Evolutionary conservation across 2,113 vertebrate genomes (phyloP).

Genomic region (Catagonus wagneri): DNA sequence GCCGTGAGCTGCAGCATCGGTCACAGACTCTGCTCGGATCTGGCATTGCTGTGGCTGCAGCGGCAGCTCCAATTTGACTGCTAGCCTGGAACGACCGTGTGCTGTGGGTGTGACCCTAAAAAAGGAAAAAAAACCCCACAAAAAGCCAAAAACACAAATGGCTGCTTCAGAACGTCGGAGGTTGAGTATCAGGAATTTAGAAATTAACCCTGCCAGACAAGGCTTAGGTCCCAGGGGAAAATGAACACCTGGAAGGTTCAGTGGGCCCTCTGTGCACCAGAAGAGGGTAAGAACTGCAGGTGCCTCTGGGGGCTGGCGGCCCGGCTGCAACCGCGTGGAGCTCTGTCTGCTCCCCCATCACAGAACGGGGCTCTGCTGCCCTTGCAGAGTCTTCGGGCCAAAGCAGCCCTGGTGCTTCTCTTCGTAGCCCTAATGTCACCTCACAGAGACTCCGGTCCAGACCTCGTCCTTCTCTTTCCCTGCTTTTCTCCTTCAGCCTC

Average conservation of each 20-base stretch:
- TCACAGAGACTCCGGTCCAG: not conserved
- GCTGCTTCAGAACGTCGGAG: slow-evolving; percentile 70
- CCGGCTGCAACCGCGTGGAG: accelerated
- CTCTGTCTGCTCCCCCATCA: not conserved
- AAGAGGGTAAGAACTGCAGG: not conserved
- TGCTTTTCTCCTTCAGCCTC: not conserved
- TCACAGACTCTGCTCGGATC: too few relatives aligned
- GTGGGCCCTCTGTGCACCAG: not conserved
- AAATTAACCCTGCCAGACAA: slow-evolving; percentile 4
- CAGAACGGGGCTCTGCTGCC: not conserved
- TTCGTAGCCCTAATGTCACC: not conserved
- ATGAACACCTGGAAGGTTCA: accelerated
- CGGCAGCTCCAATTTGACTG: too few relatives aligned
- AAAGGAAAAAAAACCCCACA: not conserved
- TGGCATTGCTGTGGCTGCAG: too few relatives aligned
- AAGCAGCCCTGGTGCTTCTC: not conserved
- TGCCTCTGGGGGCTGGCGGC: not conserved
- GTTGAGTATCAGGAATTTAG: slow-evolving; percentile 55
- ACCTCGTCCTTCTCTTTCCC: not conserved
- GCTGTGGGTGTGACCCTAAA: too few relatives aligned
- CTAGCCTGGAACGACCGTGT: too few relatives aligned
- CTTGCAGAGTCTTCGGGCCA: not conserved
- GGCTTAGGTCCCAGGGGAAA: not conserved
- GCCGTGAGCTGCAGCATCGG: too few relatives aligned
- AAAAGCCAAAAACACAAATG: too few relatives aligned